Percentiles rank a stretch among this genome's conserved stretches.
Conservation (phyloP, 2,113 vertebrate genomes). For the Calyptomena viridis region DNA sequence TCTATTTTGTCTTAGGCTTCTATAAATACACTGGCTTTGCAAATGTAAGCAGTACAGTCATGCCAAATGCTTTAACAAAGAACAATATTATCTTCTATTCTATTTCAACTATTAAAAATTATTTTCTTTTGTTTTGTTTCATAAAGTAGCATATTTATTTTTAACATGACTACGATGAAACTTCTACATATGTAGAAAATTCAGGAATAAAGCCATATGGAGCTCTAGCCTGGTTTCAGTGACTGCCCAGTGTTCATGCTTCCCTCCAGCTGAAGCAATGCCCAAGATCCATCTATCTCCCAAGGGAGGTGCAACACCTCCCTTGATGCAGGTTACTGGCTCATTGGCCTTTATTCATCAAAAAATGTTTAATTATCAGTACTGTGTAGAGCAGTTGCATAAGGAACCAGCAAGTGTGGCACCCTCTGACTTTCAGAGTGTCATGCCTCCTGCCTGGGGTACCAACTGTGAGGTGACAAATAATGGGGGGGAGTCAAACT, state of each 20-base stretch:
- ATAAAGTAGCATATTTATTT: neutral
- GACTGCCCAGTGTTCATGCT: neutral
- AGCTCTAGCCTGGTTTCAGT: neutral
- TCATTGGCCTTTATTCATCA: neutral
- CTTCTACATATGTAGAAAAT: neutral
- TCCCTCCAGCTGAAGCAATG: neutral
- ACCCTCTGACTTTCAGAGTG: neutral
- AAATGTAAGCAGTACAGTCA: neutral
- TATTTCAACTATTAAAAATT: neutral
- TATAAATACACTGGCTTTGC: slow-evolving; percentile 39
- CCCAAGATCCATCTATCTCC: neutral
- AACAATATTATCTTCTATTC: neutral
- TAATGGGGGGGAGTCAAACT: neutral
- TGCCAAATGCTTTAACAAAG: neutral
- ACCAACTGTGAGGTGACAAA: neutral
- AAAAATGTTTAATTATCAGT: neutral
- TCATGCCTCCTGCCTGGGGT: accelerated
- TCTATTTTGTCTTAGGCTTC: slow-evolving; percentile 45
- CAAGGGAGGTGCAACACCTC: neutral
- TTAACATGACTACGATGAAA: neutral
- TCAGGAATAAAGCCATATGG: neutral
- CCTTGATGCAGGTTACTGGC: neutral
- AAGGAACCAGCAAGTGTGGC: neutral
- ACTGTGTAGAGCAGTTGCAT: neutral
- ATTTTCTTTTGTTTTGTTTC: neutral